Evolutionary conservation across 1,140 invertebrate species (phyloP), one percentile per base, ranked within the genome.

Genomic region (Eurosta solidaginis): DNA sequence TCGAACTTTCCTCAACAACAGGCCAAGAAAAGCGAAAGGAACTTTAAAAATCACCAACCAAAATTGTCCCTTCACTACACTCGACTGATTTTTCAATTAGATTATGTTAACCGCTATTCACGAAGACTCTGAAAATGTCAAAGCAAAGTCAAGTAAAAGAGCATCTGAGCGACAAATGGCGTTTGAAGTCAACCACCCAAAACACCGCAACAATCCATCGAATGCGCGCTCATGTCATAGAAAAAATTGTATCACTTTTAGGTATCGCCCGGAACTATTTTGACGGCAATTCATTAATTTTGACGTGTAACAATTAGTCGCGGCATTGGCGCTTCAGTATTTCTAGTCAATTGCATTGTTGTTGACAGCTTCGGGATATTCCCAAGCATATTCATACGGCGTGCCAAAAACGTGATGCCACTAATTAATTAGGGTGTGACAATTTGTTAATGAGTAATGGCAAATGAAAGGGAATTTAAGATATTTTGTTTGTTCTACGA

Each of bases 351-450:
- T 10, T 27, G 33, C 33, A 68, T 22, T 68, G 59, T 9, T 22
- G 59, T 68, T 68, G 59, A 68, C 59, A 40, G 29, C 59, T 68
- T 22, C 59, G 14, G 59, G 59, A 68, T 68, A 68, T 68, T 40
- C 40, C 25, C 49, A n/a, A n/a, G n/a, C n/a, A n/a, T n/a, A n/a
- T n/a, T n/a, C n/a, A n/a, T 36, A 36, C 29, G 59, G n/a, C 9
- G 50, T 20, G 59, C 6, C 17, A 14, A 68, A 68, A 68, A 68
- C 33, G 59, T 68, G 59, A 68, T 14, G 22, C 33, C 59, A 22
- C 59, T 68, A 68, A 68, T 68, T 68, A 68, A 68, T 68, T 68
- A 68, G 59, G 25, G 17, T 68, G 59, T 68, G 17, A 40, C 59
- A 40, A 29, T 40, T 17, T 68, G 59, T 68, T n/a, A 36, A 4